Evolutionary conservation across 2,888 invertebrate genomes (phyloP).

Genomic region (Parnassius glacialis): DNA sequence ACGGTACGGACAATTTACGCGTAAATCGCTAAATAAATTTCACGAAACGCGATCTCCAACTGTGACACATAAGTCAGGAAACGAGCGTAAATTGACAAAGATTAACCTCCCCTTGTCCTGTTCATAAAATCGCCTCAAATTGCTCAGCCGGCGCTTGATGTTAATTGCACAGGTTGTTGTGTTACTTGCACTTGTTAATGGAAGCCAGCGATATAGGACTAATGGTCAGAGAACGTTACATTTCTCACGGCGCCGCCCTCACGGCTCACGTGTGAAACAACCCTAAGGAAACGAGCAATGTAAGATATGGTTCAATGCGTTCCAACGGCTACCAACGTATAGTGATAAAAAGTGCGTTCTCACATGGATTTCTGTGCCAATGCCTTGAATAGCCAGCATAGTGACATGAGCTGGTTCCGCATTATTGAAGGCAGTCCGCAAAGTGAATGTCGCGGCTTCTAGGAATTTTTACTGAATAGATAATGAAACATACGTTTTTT

Average conservation of each 20-base stretch:
- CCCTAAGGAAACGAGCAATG: constrained; percentile 58
- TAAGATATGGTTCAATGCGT: constrained; percentile 72
- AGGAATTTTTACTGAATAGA: too few species aligned
- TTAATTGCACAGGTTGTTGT: constrained; percentile 12
- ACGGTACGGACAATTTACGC: too few species aligned
- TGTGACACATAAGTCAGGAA: neutral
- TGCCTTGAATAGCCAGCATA: constrained; percentile 18
- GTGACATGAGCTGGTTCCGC: neutral
- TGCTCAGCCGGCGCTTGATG: constrained; percentile 12
- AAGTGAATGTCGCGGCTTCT: too few species aligned
- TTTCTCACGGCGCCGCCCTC: constrained; percentile 59
- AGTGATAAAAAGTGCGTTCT: constrained; percentile 49
- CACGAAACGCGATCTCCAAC: neutral
- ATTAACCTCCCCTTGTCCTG: constrained; percentile 44
- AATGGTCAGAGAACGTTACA: constrained; percentile 57
- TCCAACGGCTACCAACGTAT: constrained; percentile 51
- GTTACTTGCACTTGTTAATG: constrained; percentile 57
- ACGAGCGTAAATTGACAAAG: constrained; percentile 32
- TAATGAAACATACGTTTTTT: too few species aligned
- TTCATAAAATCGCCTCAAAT: constrained; percentile 16
- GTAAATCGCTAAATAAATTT: too few species aligned
- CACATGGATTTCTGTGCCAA: constrained; percentile 38
- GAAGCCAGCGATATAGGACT: constrained; percentile 56
- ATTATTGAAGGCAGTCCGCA: too few species aligned
- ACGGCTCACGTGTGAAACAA: constrained; percentile 42